Conservation (phyloP, 2,888 invertebrate genomes). For the Agonopterix heracliana region DNA sequence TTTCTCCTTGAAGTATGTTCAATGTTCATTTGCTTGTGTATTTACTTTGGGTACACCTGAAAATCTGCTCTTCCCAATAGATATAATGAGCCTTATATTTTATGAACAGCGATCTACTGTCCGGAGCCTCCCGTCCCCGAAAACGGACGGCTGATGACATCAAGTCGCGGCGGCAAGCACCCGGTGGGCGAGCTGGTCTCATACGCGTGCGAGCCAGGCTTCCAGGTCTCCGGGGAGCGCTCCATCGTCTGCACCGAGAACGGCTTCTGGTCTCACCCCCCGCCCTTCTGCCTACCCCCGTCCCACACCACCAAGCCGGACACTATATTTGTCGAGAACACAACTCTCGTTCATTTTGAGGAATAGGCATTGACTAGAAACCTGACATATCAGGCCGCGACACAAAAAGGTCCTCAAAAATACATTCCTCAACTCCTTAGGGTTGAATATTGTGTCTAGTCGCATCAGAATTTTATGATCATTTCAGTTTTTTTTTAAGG, state of each 20-base stretch:
- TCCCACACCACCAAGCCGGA: constrained; percentile 48
- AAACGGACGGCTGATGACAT: constrained; percentile 74
- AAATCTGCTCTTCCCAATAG: too few species aligned
- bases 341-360: constrained; percentile 54
- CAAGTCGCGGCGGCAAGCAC: constrained; percentile 74
- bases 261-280: constrained; percentile 91
- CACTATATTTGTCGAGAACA: constrained; percentile 59
- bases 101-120: constrained; percentile 85
- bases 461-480: too few species aligned
- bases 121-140: constrained; percentile 83
- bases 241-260: constrained; percentile 91
- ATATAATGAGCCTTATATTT: neutral
- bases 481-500: too few species aligned
- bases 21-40: too few species aligned
- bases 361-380: constrained; percentile 14
- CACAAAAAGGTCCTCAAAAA: too few species aligned
- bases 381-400: too few species aligned
- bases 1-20: too few species aligned
- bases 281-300: constrained; percentile 82
- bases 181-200: constrained; percentile 88
- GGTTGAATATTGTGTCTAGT: too few species aligned
- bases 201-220: constrained; percentile 74
- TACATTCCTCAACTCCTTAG: too few species aligned
- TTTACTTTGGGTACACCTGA: too few species aligned
- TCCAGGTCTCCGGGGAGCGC: constrained; percentile 79